These are phyloP conservation scores for Caradrina clavipalpis DNA, from an alignment of 2,888 invertebrate species.

Conservation along the genomic window DNA sequence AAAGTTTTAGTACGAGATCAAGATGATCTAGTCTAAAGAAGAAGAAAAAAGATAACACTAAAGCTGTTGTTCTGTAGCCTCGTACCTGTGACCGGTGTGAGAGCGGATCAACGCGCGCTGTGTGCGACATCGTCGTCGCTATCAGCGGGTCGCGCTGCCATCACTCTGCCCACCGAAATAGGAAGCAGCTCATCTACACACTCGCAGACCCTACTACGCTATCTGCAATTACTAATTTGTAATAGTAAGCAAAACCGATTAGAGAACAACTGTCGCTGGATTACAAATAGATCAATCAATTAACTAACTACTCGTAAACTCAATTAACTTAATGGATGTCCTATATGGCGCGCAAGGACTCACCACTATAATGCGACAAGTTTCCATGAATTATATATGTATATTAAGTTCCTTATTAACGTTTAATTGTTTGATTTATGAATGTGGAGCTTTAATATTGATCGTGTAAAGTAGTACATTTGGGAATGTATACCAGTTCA, in stretches of 20 bases:
- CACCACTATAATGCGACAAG: neutral
- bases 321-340: conserved; percentile 5
- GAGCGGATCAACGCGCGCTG: conserved; percentile 15
- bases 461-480: neutral
- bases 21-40: neutral
- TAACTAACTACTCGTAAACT: neutral
- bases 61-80: neutral
- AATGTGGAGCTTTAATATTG: neutral
- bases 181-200: conserved; percentile 50
- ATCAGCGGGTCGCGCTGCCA: conserved; percentile 16
- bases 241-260: conserved; percentile 2
- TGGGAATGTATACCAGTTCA: neutral
- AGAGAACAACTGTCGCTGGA: conserved; percentile 7
- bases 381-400: neutral
- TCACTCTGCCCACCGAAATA: conserved; percentile 17
- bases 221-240: conserved; percentile 3
- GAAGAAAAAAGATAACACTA: conserved; percentile 38
- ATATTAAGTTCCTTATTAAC: neutral
- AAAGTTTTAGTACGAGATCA: neutral
- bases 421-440: neutral
- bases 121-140: conserved; percentile 35
- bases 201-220: conserved; percentile 19
- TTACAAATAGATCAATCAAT: neutral
- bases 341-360: neutral
- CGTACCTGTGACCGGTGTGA: conserved; percentile 51